Conservation (phyloP, 2,113 vertebrate genomes). For the Sceloporus undulatus region DNA sequence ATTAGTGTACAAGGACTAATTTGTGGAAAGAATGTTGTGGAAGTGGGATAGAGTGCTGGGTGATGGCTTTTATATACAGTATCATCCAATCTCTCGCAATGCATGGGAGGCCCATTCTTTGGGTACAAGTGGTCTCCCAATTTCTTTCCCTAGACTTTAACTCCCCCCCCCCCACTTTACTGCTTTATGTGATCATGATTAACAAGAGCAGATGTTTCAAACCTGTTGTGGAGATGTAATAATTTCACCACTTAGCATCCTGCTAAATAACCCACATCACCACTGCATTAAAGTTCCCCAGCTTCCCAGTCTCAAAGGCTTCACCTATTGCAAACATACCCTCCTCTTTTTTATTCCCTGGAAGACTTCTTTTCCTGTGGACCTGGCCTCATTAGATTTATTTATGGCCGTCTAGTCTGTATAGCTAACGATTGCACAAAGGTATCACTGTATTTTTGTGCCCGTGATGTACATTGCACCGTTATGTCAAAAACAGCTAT, state of each 20-base stretch:
- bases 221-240: neutral
- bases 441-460: conserved; percentile 28
- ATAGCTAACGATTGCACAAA: conserved; percentile 14
- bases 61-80: neutral
- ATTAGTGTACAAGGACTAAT: too few species aligned
- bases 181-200: neutral
- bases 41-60: too few species aligned
- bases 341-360: neutral
- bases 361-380: conserved; percentile 21
- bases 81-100: neutral
- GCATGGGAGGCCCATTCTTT: neutral
- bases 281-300: neutral
- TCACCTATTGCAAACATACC: neutral
- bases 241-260: conserved; percentile 3
- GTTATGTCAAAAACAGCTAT: conserved; percentile 45
- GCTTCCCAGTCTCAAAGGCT: neutral
- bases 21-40: too few species aligned
- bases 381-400: neutral
- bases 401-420: neutral
- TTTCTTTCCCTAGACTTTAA: neutral
- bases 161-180: neutral
- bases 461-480: conserved; percentile 16
- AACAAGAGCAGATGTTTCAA: neutral
- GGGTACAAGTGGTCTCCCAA: neutral
- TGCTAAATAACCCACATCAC: neutral